A percentile compares a stretch with the other conserved stretches of the same genome.
Evolutionary conservation across 2,113 vertebrate species (phyloP).

Genomic region (Ptilonorhynchus violaceus): DNA sequence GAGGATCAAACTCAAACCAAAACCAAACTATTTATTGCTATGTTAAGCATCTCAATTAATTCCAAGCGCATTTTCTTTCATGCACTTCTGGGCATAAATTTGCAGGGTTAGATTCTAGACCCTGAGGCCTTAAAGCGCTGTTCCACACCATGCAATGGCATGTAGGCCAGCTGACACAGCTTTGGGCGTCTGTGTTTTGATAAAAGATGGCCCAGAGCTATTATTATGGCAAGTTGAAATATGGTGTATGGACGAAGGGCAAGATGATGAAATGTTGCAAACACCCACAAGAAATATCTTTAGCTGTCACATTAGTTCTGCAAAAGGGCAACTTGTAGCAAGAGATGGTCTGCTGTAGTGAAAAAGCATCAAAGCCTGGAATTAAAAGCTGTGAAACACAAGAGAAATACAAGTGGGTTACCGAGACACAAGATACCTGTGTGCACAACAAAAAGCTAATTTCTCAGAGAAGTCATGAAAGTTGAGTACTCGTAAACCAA

Average conservation of each 20-base stretch:
- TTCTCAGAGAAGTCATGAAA: not conserved
- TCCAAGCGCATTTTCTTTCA: not conserved
- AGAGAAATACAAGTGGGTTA: not conserved
- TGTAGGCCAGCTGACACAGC: not conserved
- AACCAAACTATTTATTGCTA: not conserved
- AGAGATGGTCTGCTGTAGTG: not conserved
- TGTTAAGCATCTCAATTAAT: not conserved
- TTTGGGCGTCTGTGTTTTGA: not conserved
- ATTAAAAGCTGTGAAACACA: not conserved
- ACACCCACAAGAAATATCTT: not conserved
- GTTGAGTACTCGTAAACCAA: not conserved
- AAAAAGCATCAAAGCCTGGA: not conserved
- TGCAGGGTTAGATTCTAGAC: not conserved
- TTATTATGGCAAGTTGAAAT: not conserved
- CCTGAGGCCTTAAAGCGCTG: not conserved
- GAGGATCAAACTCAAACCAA: not conserved
- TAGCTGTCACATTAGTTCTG: not conserved
- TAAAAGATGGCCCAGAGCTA: not conserved
- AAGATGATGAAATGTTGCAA: not conserved
- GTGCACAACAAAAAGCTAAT: not conserved
- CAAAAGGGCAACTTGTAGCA: not conserved
- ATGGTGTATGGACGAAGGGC: not conserved
- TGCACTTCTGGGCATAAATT: not conserved
- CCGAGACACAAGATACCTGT: not conserved
- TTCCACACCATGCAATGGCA: not conserved